Evolutionary conservation across 2,113 vertebrate species (phyloP), one percentile per base, ranked within the genome.

Genomic region (Mormyrus iriodes): DNA sequence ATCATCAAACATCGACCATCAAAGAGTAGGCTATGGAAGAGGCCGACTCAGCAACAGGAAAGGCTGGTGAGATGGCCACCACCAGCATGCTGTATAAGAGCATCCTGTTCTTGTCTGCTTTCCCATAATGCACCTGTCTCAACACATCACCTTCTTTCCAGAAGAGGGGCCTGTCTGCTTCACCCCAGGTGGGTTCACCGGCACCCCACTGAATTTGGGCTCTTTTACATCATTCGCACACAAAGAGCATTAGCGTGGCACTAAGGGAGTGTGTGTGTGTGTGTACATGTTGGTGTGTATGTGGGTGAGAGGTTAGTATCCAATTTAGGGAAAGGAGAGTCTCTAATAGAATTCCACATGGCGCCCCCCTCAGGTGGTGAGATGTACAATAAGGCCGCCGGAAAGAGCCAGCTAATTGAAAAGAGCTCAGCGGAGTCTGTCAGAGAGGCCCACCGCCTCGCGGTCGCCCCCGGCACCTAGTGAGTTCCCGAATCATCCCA

Each of bases 341-440:
- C 61, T 90, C 46, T 90, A 86, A 90, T 90, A 90, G 85, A 91
- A 88, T 90, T 90, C 86, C 73, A 88, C 86, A 52, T 51, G 51
- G 52, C 27, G 21, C 85, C 88, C 88, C 91, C 90, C 92, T 93
- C 92, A 90, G 91, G 89, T 91, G 90, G 87, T 87, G 87, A 85
- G 65, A 90, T 24, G 89, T 88, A 84, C 89, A 90, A 90, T 69
- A 69, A 88, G 48, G 73, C 83, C 87, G 88, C 51, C 82, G 86
- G 82, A 88, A 92, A 87, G 55, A 55, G 58, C 88, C 42, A 88
- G 90, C 88, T 91, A 92, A 91, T 92, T 91, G 91, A 92, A 91
- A 91, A 91, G 88, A 90, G 88, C 91, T 89, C 90, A 92, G 91
- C 76, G 88, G 90, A 89, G 91, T 35, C 88, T 82, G 89, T 90